Evolutionary conservation across 2,797 vertebrate genomes (phyloP).

Genomic region (Gymnothorax javanicus): DNA sequence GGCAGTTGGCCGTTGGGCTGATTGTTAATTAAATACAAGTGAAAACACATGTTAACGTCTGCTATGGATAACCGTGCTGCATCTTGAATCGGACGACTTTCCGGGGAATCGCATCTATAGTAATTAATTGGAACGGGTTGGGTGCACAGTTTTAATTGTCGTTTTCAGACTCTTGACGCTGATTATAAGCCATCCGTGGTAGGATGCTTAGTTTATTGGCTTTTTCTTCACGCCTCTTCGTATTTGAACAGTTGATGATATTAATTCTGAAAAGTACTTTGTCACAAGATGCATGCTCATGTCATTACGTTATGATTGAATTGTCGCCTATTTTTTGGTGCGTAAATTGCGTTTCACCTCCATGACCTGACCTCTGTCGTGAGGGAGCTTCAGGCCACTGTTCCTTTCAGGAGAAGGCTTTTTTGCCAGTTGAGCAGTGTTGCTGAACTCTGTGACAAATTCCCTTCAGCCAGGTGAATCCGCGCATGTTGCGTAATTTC

Average conservation of each 20-base stretch:
- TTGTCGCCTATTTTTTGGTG: constrained; percentile 6
- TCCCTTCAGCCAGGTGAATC: constrained; percentile 48
- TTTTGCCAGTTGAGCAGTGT: constrained; percentile 38
- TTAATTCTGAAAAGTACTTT: not conserved
- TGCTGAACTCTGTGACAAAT: constrained; percentile 39
- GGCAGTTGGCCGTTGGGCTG: not conserved
- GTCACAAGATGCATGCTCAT: not conserved
- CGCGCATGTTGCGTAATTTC: constrained; percentile 46
- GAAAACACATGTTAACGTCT: not conserved
- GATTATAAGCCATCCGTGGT: not conserved
- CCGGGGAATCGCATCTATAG: not conserved
- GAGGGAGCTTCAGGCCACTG: constrained; percentile 46
- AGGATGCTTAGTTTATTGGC: not conserved
- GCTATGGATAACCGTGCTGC: not conserved
- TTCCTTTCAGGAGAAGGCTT: constrained; percentile 48
- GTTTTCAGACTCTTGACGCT: not conserved
- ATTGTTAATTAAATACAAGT: constrained; percentile 3
- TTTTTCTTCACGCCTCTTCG: not conserved
- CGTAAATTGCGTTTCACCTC: constrained; percentile 17
- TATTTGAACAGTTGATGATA: not conserved
- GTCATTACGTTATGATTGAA: constrained; percentile 5
- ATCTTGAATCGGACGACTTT: not conserved
- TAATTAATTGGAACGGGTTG: not conserved
- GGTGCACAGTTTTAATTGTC: not conserved
- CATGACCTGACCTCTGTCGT: constrained; percentile 41